phyloP scores from a whole-genome alignment of 2,113 vertebrate species.

The Lanius ludovicianus region DNA sequence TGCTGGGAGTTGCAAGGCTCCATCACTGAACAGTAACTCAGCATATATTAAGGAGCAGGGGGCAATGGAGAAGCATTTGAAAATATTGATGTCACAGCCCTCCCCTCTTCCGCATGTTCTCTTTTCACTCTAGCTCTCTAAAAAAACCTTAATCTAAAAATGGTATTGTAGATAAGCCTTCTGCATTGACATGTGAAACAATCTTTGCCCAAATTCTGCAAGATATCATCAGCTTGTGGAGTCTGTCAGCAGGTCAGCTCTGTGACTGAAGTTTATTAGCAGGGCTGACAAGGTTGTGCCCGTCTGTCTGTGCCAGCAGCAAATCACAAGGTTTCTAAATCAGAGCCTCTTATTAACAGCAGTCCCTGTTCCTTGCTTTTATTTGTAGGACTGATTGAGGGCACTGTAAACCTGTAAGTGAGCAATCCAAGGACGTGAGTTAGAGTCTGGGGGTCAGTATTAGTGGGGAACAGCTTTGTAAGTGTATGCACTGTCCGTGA shows the following conservation, averaged over 20 bases:
- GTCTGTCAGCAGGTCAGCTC: slow-evolving; percentile 25
- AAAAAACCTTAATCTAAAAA: not conserved
- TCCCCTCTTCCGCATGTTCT: not conserved
- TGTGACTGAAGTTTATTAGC: slow-evolving; percentile 38
- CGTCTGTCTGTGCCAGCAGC: not conserved
- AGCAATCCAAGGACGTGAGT: not conserved
- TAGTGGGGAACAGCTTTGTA: not conserved
- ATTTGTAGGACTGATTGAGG: slow-evolving; percentile 43
- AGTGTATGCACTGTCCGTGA: not conserved
- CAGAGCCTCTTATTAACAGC: slow-evolving; percentile 10
- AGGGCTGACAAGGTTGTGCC: slow-evolving; percentile 21
- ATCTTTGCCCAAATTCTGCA: not conserved
- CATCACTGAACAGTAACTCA: not conserved
- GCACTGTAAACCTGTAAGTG: slow-evolving; percentile 18
- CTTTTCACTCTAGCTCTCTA: not conserved
- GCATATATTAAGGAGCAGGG: not conserved
- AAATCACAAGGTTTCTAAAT: slow-evolving; percentile 16
- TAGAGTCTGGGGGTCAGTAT: not conserved
- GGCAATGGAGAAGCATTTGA: not conserved
- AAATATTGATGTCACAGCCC: not conserved
- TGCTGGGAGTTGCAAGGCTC: not conserved
- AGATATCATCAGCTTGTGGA: not conserved
- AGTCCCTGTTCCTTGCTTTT: not conserved
- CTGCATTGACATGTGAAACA: not conserved
- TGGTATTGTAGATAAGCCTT: not conserved